phyloP scores from a whole-genome alignment of 2,113 vertebrate genomes.

The Caranx melampygus region DNA sequence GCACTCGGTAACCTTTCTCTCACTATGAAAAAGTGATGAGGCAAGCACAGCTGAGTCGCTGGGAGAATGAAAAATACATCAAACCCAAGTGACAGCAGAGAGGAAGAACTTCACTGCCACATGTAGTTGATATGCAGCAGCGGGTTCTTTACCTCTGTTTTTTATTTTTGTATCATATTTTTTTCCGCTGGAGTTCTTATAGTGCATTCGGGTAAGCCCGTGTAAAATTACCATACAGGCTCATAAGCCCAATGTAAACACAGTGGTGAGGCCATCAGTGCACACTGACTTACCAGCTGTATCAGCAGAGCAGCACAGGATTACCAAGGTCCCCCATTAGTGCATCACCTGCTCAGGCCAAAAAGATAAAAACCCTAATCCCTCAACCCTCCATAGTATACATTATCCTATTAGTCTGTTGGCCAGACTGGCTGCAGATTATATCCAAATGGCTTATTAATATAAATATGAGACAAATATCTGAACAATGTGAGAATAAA shows the following conservation, averaged over 20 bases:
- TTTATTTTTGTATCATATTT: too few species aligned
- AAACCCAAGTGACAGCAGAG: slow-evolving; percentile 33
- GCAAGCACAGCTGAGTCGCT: slow-evolving; percentile 32
- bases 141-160: too few species aligned
- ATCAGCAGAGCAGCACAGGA: slow-evolving; percentile 39
- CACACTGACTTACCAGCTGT: slow-evolving; percentile 14
- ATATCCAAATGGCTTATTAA: background rate
- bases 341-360: slow-evolving; percentile 24
- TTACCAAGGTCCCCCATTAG: slow-evolving; percentile 28
- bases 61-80: slow-evolving; percentile 68
- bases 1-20: slow-evolving; percentile 61
- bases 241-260: slow-evolving; percentile 31
- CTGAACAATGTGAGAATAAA: too few species aligned
- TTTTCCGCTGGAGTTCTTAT: background rate
- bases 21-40: slow-evolving; percentile 78
- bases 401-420: slow-evolving; percentile 39
- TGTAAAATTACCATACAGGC: background rate
- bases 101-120: background rate
- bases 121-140: background rate
- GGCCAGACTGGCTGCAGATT: background rate
- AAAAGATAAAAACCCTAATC: slow-evolving; percentile 47
- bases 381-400: slow-evolving; percentile 31
- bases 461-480: background rate
- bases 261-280: background rate
- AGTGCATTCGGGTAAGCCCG: too few species aligned